These are phyloP conservation scores for Drosophila algonquin DNA, from an alignment of 2,888 invertebrate species.

Conservation along the genomic window DNA sequence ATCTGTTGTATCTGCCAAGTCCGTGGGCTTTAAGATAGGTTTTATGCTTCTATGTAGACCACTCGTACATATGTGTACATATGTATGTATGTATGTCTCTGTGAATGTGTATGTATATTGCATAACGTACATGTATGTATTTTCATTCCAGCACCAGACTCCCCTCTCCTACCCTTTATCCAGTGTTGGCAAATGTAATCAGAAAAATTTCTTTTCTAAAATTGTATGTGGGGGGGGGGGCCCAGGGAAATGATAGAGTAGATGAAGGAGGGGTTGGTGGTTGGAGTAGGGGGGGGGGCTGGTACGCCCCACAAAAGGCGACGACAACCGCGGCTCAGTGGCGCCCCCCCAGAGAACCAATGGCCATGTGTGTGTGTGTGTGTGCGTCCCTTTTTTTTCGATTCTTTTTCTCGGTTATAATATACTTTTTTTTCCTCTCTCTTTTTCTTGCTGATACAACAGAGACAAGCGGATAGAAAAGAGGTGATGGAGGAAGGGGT, in stretches of 20 bases:
- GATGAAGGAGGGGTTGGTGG: not conserved
- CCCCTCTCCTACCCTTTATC: too few relatives aligned
- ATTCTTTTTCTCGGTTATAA: conserved; percentile 21
- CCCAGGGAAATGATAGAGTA: not conserved
- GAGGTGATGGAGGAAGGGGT: not conserved
- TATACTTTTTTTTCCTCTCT: conserved; percentile 29
- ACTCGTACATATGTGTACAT: too few relatives aligned
- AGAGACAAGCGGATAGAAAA: conserved; percentile 11
- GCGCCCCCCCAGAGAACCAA: conserved; percentile 47
- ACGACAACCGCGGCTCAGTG: conserved; percentile 45
- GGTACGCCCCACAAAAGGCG: conserved; percentile 28
- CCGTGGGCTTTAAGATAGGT: too few relatives aligned
- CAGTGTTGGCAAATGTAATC: conserved; percentile 7
- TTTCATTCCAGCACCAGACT: not conserved
- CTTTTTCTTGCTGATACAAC: conserved; percentile 32
- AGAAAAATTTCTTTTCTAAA: conserved; percentile 2
- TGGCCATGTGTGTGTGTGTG: conserved; percentile 15
- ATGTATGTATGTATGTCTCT: too few relatives aligned
- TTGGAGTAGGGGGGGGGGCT: not conserved
- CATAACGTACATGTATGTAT: conserved; percentile 15
- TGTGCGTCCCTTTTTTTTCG: conserved; percentile 31
- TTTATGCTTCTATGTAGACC: too few relatives aligned
- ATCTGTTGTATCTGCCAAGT: too few relatives aligned
- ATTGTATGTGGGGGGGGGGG: conserved; percentile 1
- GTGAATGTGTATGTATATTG: not conserved